Evolutionary conservation across 2,113 vertebrate genomes (phyloP), one percentile per base, ranked within the genome.

Genomic region (Scophthalmus maximus): DNA sequence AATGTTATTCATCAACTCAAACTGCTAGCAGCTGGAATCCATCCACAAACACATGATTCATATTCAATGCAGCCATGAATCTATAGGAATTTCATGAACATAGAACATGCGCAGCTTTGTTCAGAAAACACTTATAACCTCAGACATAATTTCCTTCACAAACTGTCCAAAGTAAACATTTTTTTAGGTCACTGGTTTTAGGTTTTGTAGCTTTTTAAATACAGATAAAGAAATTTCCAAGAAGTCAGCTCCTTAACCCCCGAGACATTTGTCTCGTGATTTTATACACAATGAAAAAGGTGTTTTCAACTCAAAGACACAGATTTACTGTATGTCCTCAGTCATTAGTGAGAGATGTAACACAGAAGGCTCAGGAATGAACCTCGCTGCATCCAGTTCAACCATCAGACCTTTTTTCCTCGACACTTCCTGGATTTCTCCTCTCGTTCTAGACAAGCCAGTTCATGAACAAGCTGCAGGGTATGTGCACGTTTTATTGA

Each of bases 1-100:
- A 59, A 79, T 79, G 73, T 87, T 86, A 91, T 79, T 83, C 67
- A 86, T 88, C 70, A 83, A 68, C 1, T 57, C 32, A 57, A 84
- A 83, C 68, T 76, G 78, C 50, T 38, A 72, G 4, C 90, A 91
- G 84, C 86, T 85, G 78, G 72, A 79, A 40, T 64, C 47, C 14
- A 15, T 76, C 25, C 66, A 68, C 30, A 73, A 32, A 68, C 22
- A 68, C 27, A 42, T 47, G 60, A 26, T 47, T 36, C 40, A 52
- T 49, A 79, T 46, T 60, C 46, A 72, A 36, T 10, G 53, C 44
- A 62, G 22, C 26, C 10, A 65, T 52, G 6, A 64, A 56, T 72
- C 69, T 42, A 47, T 27, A 5, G 30, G 46, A 0, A 25, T 66
- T 25, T 40, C n/a, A 60, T 3, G 3, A 53, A 62, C 62, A 67